A percentile compares a stretch with the other conserved stretches of the same genome.
These are phyloP conservation scores for Hippocampus kuda DNA, from an alignment of 2,797 vertebrate species.

Conservation along the genomic window DNA sequence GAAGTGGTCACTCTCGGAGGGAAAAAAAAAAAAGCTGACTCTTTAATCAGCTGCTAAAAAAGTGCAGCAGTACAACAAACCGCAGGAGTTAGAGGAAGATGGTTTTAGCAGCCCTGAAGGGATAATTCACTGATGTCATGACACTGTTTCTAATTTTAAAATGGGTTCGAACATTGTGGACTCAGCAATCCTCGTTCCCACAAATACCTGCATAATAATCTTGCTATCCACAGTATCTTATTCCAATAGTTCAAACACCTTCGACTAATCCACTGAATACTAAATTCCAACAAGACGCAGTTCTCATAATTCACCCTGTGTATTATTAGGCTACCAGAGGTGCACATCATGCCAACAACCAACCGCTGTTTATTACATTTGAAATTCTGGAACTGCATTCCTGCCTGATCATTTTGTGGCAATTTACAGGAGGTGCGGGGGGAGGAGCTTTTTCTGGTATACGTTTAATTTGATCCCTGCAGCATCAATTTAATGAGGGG, in stretches of 20 bases:
- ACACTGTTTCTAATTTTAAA: conserved; percentile 12
- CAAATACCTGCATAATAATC: conserved; percentile 7
- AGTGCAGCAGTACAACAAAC: conserved; percentile 34
- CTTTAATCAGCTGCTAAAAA: conserved; percentile 50
- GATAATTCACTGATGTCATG: conserved; percentile 18
- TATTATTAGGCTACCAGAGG: conserved; percentile 17
- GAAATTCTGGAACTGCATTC: background rate
- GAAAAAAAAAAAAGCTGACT: conserved; percentile 40
- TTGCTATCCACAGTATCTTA: conserved; percentile 13
- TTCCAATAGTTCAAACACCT: conserved; percentile 1
- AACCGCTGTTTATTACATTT: conserved; percentile 11
- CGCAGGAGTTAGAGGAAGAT: conserved; percentile 7
- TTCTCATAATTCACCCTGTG: conserved; percentile 18
- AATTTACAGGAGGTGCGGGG: background rate
- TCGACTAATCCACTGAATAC: conserved; percentile 7
- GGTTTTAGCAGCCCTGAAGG: conserved; percentile 11
- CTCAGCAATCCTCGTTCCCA: conserved; percentile 2
- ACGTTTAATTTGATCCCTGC: conserved; percentile 26
- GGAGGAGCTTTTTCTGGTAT: background rate
- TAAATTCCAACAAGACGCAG: conserved; percentile 2
- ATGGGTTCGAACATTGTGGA: conserved; percentile 7
- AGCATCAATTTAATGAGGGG: conserved; percentile 49
- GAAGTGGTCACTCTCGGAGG: conserved; percentile 32
- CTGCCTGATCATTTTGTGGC: background rate
- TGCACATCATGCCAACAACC: background rate